Evolutionary conservation across 2,113 vertebrate genomes (phyloP), one percentile per base, ranked within the genome.

Genomic region (Cyanistes caeruleus): DNA sequence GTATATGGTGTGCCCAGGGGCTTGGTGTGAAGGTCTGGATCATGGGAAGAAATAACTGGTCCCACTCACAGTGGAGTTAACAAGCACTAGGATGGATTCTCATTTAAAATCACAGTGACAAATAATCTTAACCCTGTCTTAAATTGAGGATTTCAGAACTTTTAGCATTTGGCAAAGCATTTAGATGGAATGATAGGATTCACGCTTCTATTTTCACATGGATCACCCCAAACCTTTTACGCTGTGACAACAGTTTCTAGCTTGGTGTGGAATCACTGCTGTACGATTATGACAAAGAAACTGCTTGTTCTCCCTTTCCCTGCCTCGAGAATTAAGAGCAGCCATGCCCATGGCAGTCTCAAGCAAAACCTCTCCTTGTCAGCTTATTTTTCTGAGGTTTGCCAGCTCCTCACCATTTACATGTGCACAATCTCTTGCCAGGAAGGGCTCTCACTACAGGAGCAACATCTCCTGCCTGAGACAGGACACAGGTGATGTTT

Each of bases 1-100:
- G 1, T 5, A 5, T 7, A 5, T 24, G 2, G 0, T 11, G 17
- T 37, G 41, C 67, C 63, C 63, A 37, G 64, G 48, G 21, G 1
- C 18, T 51, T 1, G 8, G 19, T 6, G n/a, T 35, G 31, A 25
- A 41, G 56, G 16, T 39, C 39, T 39, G 39, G 62, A 15, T 64
- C 27, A 15, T 2, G 24, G 24, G 9, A 37, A 5, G 58, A 28
- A 44, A 41, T 48, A 87, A 58, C 79, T 77, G 48, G 31, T 37
- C 21, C 56, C 15, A 6, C 4, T 60, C 27, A 21, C 44, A 18
- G 9, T 3, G 27, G 6, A 41, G 30, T 27, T 74, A 43, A 53
- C 44, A n/a, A 64, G 2, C 30, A 37, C 27, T 2, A 7, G 51
- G 30, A 58, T 48, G 43, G 11, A 39, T 33, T 27, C 37, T 70